Conservation (phyloP, 2,797 vertebrate species). For the Sylvilagus floridanus region DNA sequence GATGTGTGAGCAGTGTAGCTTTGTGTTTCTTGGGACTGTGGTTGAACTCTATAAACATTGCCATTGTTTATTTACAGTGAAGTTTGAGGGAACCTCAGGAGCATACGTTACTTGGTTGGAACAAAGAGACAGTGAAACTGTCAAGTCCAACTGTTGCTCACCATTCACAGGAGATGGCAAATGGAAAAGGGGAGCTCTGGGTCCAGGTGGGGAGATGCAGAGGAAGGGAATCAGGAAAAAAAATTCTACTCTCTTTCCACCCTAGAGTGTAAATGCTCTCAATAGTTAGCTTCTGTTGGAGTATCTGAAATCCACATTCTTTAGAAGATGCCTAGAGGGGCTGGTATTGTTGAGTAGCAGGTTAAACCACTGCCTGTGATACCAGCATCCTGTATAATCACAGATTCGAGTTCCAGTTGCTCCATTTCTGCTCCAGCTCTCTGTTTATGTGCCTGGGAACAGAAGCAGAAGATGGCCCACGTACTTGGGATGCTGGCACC, state of each 20-base stretch:
- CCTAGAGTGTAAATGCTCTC: not conserved
- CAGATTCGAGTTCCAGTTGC: too few species aligned
- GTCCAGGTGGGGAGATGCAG: not conserved
- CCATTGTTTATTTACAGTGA: slow-evolving; percentile 57
- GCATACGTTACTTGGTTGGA: not conserved
- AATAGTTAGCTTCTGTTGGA: not conserved
- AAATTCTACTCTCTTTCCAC: not conserved
- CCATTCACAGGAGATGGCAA: not conserved
- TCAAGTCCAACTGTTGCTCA: not conserved
- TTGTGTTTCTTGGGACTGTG: slow-evolving; percentile 21
- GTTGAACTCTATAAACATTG: slow-evolving; percentile 44
- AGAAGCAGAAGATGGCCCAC: too few species aligned
- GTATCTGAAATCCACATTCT: not conserved
- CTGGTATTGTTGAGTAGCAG: too few species aligned
- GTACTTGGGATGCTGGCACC: too few species aligned
- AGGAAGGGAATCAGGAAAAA: not conserved
- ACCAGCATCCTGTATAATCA: too few species aligned
- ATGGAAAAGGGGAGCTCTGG: not conserved
- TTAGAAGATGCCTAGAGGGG: not conserved
- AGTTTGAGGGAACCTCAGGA: not conserved
- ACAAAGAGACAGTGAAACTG: not conserved
- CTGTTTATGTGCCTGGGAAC: too few species aligned
- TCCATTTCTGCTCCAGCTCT: too few species aligned
- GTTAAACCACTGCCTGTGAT: too few species aligned
- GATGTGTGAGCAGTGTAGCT: not conserved